phyloP scores from a whole-genome alignment of 2,888 invertebrate species.

The Stegana nigrithorax region DNA sequence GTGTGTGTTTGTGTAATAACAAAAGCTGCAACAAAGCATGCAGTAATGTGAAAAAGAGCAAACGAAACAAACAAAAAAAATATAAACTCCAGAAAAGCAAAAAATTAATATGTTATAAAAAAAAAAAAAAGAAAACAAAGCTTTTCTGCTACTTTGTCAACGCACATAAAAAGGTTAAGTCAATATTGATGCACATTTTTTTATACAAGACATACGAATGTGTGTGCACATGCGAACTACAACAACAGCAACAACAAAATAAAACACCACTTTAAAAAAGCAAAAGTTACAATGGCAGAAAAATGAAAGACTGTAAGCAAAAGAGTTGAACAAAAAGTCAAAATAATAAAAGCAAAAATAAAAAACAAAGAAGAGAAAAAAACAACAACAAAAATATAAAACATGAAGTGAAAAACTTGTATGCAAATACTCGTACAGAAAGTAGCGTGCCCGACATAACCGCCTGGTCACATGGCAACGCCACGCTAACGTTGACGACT shows the following conservation, averaged over 20 bases:
- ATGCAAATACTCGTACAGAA: not conserved
- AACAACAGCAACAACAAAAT: constrained; percentile 55
- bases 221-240: constrained; percentile 16
- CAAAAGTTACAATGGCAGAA: too few species aligned
- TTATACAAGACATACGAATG: not conserved
- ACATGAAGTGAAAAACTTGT: not conserved
- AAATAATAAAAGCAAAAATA: constrained; percentile 28
- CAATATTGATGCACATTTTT: constrained; percentile 53
- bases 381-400: constrained; percentile 8
- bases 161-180: constrained; percentile 52
- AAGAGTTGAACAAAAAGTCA: too few species aligned
- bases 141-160: not conserved
- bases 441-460: not conserved
- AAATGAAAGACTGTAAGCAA: too few species aligned
- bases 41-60: too few species aligned
- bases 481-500: constrained; percentile 27
- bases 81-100: too few species aligned
- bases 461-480: constrained; percentile 25
- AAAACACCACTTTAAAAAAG: constrained; percentile 40
- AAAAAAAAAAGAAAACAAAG: too few species aligned
- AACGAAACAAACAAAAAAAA: too few species aligned
- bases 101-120: too few species aligned
- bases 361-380: not conserved
- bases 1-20: not conserved
- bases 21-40: not conserved